Evolutionary conservation across 2,888 invertebrate genomes (phyloP).

Genomic region (Thymelicus sylvestris): DNA sequence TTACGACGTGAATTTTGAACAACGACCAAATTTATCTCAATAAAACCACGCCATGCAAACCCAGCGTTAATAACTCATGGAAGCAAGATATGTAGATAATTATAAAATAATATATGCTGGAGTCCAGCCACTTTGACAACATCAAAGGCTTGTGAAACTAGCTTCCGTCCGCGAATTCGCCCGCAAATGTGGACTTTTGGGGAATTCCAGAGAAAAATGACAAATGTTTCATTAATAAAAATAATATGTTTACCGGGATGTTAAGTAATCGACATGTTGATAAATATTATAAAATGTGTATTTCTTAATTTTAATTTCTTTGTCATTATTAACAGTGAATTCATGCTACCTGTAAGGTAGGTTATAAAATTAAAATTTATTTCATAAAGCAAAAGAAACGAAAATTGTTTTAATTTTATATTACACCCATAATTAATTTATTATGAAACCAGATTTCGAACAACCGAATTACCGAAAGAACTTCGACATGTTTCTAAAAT

Average conservation of each 20-base stretch:
- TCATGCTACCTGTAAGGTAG: no score
- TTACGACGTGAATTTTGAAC: constrained; percentile 38
- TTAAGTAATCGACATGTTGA: no score
- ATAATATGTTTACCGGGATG: no score
- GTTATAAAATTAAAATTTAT: neutral
- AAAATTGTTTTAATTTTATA: neutral
- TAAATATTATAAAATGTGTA: no score
- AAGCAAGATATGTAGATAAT: neutral
- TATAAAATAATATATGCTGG: neutral
- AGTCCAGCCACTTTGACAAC: neutral
- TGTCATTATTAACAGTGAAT: no score
- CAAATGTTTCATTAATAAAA: no score
- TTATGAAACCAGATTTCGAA: neutral
- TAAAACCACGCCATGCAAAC: constrained; percentile 29
- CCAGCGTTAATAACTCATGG: constrained; percentile 4
- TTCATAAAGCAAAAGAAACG: neutral
- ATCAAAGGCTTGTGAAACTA: no score
- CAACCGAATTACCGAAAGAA: neutral
- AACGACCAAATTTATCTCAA: constrained; percentile 38
- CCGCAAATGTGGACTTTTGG: no score
- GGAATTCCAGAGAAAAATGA: no score
- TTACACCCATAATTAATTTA: neutral
- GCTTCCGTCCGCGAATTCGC: no score
- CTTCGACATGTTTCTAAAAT: constrained; percentile 33
- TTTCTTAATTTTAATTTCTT: no score